Percentiles rank a stretch among this genome's conserved stretches.
phyloP scores from a whole-genome alignment of 2,888 invertebrate species.

The Drosophila birchii region DNA sequence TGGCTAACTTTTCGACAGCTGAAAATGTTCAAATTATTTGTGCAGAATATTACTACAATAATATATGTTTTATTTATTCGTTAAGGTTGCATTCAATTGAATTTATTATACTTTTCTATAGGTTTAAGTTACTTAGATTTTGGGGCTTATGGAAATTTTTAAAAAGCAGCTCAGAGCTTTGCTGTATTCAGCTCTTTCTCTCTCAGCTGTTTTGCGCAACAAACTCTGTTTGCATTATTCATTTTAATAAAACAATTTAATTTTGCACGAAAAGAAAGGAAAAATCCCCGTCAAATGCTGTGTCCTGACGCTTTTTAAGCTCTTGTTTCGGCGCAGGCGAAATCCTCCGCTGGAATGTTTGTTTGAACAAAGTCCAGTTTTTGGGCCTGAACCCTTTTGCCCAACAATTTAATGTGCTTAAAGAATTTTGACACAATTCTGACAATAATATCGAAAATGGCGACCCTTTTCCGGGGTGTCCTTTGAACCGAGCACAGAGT shows the following conservation, averaged over 20 bases:
- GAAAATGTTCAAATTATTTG: conserved; percentile 7
- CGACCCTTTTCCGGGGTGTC: conserved; percentile 56
- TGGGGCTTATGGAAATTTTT: not conserved
- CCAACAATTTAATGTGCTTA: conserved; percentile 57
- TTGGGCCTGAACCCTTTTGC: conserved; percentile 9
- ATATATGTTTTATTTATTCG: not conserved
- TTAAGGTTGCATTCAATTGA: not conserved
- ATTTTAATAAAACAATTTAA: conserved; percentile 9
- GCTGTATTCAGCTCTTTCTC: not conserved
- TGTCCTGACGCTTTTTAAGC: conserved; percentile 7
- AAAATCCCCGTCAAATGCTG: not conserved
- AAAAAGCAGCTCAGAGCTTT: not conserved
- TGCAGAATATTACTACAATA: not conserved
- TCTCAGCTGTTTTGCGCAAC: not conserved
- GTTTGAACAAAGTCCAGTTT: not conserved
- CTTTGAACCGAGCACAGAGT: conserved; percentile 31
- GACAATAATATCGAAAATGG: conserved; percentile 51
- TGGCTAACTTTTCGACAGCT: conserved; percentile 12
- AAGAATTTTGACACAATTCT: conserved; percentile 62
- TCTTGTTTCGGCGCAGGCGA: conserved; percentile 5
- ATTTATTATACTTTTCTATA: not conserved
- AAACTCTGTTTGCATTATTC: conserved; percentile 4
- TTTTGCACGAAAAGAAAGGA: conserved; percentile 5
- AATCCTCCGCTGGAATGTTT: conserved; percentile 21
- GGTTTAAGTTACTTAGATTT: not conserved